Evolutionary conservation across 2,888 invertebrate genomes (phyloP), one percentile per base, ranked within the genome.

Genomic region (Prenolepis imparis): DNA sequence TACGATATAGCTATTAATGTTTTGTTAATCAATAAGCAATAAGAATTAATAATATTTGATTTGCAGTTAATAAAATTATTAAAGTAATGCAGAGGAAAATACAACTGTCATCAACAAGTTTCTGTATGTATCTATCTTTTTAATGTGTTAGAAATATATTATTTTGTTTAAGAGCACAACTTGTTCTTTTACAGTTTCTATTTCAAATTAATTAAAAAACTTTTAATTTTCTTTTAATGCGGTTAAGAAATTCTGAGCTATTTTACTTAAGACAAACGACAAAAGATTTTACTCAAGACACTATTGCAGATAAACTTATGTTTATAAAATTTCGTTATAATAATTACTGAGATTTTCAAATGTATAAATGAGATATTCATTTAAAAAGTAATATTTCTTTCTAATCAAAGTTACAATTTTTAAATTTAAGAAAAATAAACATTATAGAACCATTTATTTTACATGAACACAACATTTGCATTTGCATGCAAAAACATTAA

Each of bases 401-500:
- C 11, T 21, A 36, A 12, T 39, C 64, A 57, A 67, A 28, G 11
- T 15, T 18, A n/a, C 15, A 48, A 28, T 21, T 41, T 68, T 66
- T 36, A 12, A 28, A 57, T 57, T 24, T 32, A 24, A 21, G 5
- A 63, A 39, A 39, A 66, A 67, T 48, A 77, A 67, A 1, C 15
- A 55, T 55, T 3, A 15, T 55, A 3, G 1, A 57, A 55, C n/a
- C 5, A 32, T 41, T 24, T 15, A 41, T 57, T 52, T 39, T 3
- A 66, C 21, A 4, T 36, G 36, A 68, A 68, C 9, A 28, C 4
- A n/a, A n/a, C 28, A n/a, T 59, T 61, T 21, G 32, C 44, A 74
- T 36, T 75, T 64, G 52, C 36, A 52, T 78, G 66, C 24, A 78
- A n/a, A n/a, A n/a, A 57, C 41, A 41, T 70, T 78, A 70, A 64